Evolutionary conservation across 2,113 vertebrate species (phyloP), one percentile per base, ranked within the genome.

Genomic region (Corvus moneduloides): DNA sequence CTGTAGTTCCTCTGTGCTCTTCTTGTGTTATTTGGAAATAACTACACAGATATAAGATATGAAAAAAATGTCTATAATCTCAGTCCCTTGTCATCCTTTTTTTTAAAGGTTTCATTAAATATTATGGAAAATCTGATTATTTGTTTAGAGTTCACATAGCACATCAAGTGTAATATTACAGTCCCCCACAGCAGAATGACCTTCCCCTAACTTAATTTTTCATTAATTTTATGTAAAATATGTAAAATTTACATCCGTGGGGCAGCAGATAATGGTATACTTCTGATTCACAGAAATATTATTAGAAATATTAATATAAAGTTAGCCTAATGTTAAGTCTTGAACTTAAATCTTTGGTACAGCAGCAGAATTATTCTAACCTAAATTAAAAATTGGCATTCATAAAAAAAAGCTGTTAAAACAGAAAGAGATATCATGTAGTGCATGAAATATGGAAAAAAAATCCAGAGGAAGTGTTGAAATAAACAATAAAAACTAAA

Each of bases 251-350:
- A 83, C 39, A 74, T 13, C 43, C 43, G 6, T 55, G 46, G 28
- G 37, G 16, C 33, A 93, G 67, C 8, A 93, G 74, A 46, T 49
- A 76, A 85, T 58, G 28, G 39, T 67, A 66, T 46, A 83, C 73
- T 88, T 82, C 71, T 55, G 19, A 96, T 85, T 26, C 71, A 64
- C 71, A 88, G 78, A 87, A 85, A 72, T 64, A 78, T 35, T 81
- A 85, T 84, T 72, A 81, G 69, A 84, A 90, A 80, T 84, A 82
- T 58, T 84, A 84, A 84, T 84, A 43, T 43, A 63, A 86, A 96
- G 69, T 75, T 88, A 84, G 32, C 21, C n/a, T 63, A 92, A 77
- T 61, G 55, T 86, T 96, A 94, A 84, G 8, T 63, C 83, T 90
- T 87, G 35, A 84, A 81, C 56, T 87, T 84, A 72, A 87, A 90